Conservation (phyloP, 2,797 vertebrate species). For the Euthynnus affinis region DNA sequence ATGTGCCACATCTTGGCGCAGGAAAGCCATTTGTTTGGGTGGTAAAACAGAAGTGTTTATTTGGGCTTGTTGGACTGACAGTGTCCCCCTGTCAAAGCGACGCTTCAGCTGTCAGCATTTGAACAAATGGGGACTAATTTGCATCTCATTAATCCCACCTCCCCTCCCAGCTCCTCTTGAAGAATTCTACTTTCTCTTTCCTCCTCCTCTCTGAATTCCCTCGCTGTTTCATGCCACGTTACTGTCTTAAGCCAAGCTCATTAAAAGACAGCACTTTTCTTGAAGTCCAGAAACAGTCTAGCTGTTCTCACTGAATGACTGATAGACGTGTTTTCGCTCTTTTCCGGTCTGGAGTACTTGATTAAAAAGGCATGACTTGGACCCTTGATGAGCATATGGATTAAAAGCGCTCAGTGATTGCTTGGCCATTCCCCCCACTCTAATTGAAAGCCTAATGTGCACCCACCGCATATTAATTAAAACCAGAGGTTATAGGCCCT, state of each 20-base stretch:
- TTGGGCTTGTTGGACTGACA: constrained; percentile 74
- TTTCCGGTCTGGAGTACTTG: constrained; percentile 80
- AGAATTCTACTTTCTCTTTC: constrained; percentile 56
- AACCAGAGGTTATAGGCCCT: constrained; percentile 86
- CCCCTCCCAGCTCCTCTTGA: constrained; percentile 59
- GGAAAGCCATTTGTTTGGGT: constrained; percentile 66
- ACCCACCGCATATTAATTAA: constrained; percentile 88
- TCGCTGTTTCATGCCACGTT: constrained; percentile 60
- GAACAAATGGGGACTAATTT: constrained; percentile 80
- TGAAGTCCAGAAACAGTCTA: constrained; percentile 66
- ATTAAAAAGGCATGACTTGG: constrained; percentile 85
- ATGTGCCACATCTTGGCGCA: constrained; percentile 55
- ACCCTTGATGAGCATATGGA: constrained; percentile 87
- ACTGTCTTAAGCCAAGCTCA: constrained; percentile 77
- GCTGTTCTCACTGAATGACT: constrained; percentile 68
- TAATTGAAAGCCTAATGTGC: constrained; percentile 89
- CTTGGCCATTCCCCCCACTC: constrained; percentile 81
- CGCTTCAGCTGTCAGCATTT: constrained; percentile 75
- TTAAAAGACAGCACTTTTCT: constrained; percentile 74
- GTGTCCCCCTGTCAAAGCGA: constrained; percentile 71
- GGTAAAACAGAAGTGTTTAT: constrained; percentile 75
- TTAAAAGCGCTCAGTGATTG: constrained; percentile 86
- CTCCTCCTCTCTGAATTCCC: constrained; percentile 48
- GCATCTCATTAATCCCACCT: constrained; percentile 81
- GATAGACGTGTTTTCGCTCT: constrained; percentile 77